phyloP scores from a whole-genome alignment of 2,797 vertebrate species.

The Neostethus bicornis region DNA sequence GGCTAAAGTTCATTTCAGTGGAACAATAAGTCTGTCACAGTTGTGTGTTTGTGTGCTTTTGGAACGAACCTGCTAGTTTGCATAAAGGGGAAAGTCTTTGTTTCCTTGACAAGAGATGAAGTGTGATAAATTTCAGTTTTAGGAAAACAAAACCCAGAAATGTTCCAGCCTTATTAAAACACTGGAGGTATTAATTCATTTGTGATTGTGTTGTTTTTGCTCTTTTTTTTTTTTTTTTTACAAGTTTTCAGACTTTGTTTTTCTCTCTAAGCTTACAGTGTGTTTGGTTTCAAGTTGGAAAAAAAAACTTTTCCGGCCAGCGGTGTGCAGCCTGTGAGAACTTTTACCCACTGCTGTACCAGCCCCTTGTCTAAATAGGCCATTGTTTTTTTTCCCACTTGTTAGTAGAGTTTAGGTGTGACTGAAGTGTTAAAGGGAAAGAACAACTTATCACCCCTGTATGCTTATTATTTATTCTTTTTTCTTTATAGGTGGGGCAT shows the following conservation, averaged over 20 bases:
- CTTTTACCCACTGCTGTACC: conserved; percentile 46
- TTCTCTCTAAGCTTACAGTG: conserved; percentile 11
- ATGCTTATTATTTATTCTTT: conserved; percentile 6
- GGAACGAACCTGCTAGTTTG: conserved; percentile 39
- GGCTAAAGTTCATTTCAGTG: conserved; percentile 44
- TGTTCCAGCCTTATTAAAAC: conserved; percentile 27
- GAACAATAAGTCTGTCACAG: conserved; percentile 53
- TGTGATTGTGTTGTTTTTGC: conserved; percentile 1
- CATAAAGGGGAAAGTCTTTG: conserved; percentile 45
- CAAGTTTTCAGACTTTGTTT: conserved; percentile 6
- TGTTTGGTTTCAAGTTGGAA: conserved; percentile 34
- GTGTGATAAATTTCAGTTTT: conserved; percentile 34
- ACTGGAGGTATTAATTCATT: conserved; percentile 24
- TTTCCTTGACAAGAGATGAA: conserved; percentile 47
- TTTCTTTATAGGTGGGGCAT: conserved; percentile 22
- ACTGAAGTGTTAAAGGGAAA: conserved; percentile 43
- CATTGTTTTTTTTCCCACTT: conserved; percentile 63
- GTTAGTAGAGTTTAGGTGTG: conserved; percentile 54
- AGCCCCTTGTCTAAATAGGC: conserved; percentile 57
- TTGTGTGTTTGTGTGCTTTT: conserved; percentile 17
- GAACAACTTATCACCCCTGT: conserved; percentile 33
- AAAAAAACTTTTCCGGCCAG: conserved; percentile 21
- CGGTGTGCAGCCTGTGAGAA: conserved; percentile 43
- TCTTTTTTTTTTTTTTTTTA: background rate
- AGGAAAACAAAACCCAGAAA: conserved; percentile 47